phyloP scores from a whole-genome alignment of 1,140 invertebrate genomes.

The Saccostrea glomerata region DNA sequence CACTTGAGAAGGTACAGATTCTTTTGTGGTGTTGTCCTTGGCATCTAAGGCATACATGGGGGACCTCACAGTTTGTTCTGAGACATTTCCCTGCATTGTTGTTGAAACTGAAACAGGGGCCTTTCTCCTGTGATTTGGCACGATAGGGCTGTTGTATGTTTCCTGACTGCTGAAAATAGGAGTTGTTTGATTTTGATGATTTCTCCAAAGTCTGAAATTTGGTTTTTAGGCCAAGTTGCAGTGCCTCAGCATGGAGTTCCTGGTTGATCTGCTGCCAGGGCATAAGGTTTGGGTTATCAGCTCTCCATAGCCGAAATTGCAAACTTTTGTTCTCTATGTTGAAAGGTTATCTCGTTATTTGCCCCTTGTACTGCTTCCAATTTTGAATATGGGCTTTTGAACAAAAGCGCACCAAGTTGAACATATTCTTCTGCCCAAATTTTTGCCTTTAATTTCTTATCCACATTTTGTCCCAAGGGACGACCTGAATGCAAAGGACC shows the following conservation, averaged over 20 bases:
- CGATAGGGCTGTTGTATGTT: not conserved
- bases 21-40: not conserved
- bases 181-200: too few species aligned
- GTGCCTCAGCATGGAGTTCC: not conserved
- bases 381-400: not conserved
- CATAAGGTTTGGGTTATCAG: conserved; percentile 13
- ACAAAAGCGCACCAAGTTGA: too few species aligned
- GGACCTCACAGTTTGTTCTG: not conserved
- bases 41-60: conserved; percentile 4
- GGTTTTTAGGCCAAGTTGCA: conserved; percentile 19
- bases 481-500: too few species aligned
- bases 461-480: too few species aligned
- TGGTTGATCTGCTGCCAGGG: conserved; percentile 15
- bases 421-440: too few species aligned
- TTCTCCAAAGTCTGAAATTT: not conserved
- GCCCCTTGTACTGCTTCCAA: not conserved
- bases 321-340: not conserved
- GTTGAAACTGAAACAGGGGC: conserved; percentile 9
- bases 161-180: not conserved
- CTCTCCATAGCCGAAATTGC: conserved; percentile 21
- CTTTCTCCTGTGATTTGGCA: not conserved
- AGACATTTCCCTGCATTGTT: conserved; percentile 32
- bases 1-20: not conserved
- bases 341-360: not conserved
- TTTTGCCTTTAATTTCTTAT: too few species aligned